Percentiles rank a stretch among this genome's conserved stretches.
Evolutionary conservation across 2,113 vertebrate genomes (phyloP).

Genomic region (Ginglymostoma cirratum): DNA sequence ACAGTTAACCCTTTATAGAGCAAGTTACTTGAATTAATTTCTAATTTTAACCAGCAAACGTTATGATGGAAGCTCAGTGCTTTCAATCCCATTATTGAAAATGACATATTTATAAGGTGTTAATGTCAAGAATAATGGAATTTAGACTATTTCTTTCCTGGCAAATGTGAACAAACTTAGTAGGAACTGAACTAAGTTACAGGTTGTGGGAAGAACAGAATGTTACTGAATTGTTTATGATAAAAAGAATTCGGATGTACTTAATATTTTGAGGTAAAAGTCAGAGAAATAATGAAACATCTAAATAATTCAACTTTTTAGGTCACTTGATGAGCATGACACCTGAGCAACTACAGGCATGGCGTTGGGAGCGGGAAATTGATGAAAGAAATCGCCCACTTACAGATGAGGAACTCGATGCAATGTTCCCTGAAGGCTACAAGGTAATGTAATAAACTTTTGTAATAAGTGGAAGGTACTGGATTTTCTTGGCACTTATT

Average conservation of each 20-base stretch:
- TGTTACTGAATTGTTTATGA: not conserved
- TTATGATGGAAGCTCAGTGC: not conserved
- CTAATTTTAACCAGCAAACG: not conserved
- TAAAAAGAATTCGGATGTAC: not conserved
- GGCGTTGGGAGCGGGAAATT: conserved; percentile 96
- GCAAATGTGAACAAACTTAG: not conserved
- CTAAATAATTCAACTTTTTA: conserved; percentile 45
- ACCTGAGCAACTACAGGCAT: conserved; percentile 94
- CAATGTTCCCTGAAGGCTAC: conserved; percentile 98
- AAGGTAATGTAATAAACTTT: conserved; percentile 62
- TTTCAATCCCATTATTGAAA: not conserved
- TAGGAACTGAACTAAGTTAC: not conserved
- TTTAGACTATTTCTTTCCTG: not conserved
- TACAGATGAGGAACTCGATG: conserved; percentile 93
- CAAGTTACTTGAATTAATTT: not conserved
- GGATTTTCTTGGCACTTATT: not conserved
- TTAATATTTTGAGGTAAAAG: not conserved
- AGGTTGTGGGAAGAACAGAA: not conserved
- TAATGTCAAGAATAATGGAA: not conserved
- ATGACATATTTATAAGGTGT: not conserved
- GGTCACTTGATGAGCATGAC: conserved; percentile 99
- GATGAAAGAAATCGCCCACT: conserved; percentile 94
- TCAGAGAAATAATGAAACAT: not conserved
- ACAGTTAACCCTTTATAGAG: not conserved
- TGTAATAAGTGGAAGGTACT: not conserved